Percentiles rank a stretch among this genome's conserved stretches.
phyloP scores from a whole-genome alignment of 2,797 vertebrate genomes.

The Schizothorax lantsangensis region DNA sequence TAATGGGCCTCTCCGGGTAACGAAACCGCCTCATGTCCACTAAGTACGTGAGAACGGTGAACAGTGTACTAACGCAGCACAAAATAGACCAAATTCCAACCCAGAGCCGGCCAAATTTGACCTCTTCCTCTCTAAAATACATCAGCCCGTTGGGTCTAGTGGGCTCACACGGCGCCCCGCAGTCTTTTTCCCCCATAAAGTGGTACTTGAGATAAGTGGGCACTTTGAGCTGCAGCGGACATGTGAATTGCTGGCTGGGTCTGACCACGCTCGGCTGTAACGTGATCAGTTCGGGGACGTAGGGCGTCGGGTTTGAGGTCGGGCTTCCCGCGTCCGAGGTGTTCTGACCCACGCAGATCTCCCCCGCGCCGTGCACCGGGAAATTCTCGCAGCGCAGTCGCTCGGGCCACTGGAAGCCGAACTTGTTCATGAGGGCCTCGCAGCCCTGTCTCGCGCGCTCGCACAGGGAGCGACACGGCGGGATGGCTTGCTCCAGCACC shows the following conservation, averaged over 20 bases:
- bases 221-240: conserved; percentile 91
- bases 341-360: conserved; percentile 96
- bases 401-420: conserved; percentile 95
- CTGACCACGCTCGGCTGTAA: conserved; percentile 70
- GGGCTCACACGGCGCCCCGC: conserved; percentile 94
- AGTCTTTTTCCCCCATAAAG: conserved; percentile 94
- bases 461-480: conserved; percentile 89
- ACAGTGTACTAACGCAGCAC: conserved; percentile 94
- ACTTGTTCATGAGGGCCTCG: conserved; percentile 95
- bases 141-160: conserved; percentile 89
- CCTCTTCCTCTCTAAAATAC: conserved; percentile 96
- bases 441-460: conserved; percentile 91
- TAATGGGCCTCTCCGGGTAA: conserved; percentile 96
- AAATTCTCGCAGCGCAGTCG: conserved; percentile 90
- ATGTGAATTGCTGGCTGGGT: conserved; percentile 83
- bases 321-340: conserved; percentile 84
- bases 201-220: conserved; percentile 92
- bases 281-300: conserved; percentile 79
- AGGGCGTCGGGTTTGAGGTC: conserved; percentile 82
- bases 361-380: conserved; percentile 88
- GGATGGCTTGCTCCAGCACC: conserved; percentile 94
- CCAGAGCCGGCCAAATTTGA: conserved; percentile 94
- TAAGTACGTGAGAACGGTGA: conserved; percentile 95
- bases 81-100: conserved; percentile 96
- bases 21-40: conserved; percentile 97